A percentile compares a stretch with the other conserved stretches of the same genome.
Evolutionary conservation across 2,888 invertebrate genomes (phyloP).

Genomic region (Caenorhabditis sp.): DNA sequence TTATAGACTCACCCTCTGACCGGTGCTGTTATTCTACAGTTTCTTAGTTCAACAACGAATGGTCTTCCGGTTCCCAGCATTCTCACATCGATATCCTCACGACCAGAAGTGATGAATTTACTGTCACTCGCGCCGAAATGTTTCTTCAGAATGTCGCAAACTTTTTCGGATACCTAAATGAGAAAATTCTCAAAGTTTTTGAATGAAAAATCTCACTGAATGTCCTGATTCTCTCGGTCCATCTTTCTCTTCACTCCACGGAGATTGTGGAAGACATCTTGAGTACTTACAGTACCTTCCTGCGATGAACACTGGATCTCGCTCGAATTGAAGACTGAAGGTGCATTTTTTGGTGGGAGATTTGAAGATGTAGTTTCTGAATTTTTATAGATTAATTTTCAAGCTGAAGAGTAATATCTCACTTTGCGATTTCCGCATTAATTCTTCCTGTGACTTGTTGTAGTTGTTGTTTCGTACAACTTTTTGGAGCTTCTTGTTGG

Average conservation of each 20-base stretch:
- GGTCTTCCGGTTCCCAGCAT: slow-evolving; percentile 92
- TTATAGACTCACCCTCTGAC: slow-evolving; percentile 62
- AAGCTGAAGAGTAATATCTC: not conserved
- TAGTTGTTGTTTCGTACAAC: slow-evolving; percentile 67
- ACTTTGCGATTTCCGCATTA: slow-evolving; percentile 57
- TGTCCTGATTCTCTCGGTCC: slow-evolving; percentile 69
- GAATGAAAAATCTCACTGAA: slow-evolving; percentile 61
- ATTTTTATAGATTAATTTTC: slow-evolving; percentile 1
- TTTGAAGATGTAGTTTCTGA: slow-evolving; percentile 71
- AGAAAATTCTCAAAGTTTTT: slow-evolving; percentile 7
- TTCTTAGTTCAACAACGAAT: slow-evolving; percentile 91
- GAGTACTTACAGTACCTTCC: slow-evolving; percentile 90
- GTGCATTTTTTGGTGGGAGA: slow-evolving; percentile 73
- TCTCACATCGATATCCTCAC: slow-evolving; percentile 97
- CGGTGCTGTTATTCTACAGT: slow-evolving; percentile 83
- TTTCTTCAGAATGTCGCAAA: slow-evolving; percentile 71
- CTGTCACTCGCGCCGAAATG: slow-evolving; percentile 73
- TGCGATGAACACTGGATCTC: slow-evolving; percentile 82
- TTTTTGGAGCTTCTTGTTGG: slow-evolving; percentile 41
- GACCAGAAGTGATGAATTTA: slow-evolving; percentile 85
- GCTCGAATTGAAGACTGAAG: slow-evolving; percentile 73
- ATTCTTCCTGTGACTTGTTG: slow-evolving; percentile 66
- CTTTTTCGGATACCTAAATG: slow-evolving; percentile 80
- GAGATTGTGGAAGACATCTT: slow-evolving; percentile 89
- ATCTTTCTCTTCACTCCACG: slow-evolving; percentile 87